A percentile compares a stretch with the other conserved stretches of the same genome.
Conservation (phyloP, 2,888 invertebrate species). For the Ypsolopha scabrella region DNA sequence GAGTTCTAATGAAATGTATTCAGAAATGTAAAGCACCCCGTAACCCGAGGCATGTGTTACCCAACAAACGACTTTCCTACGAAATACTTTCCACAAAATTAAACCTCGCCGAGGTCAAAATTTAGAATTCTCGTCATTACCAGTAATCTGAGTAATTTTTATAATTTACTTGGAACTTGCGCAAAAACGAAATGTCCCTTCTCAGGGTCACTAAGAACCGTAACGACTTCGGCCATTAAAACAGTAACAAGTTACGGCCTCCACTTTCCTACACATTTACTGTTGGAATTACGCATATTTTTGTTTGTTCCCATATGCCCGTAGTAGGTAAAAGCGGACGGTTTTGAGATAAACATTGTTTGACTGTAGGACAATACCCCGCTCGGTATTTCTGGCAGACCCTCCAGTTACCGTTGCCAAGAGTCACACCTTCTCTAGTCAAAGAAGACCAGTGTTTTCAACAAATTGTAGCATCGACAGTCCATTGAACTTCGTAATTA, state of each 20-base stretch:
- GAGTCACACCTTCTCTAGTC: constrained; percentile 8
- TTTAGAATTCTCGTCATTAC: too few species aligned
- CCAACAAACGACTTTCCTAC: too few species aligned
- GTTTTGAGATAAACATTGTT: background rate
- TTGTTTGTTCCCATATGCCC: background rate
- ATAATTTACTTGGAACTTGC: background rate
- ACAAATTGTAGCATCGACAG: constrained; percentile 14
- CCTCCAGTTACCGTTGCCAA: background rate
- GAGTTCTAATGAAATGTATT: too few species aligned
- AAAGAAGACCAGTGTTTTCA: constrained; percentile 5
- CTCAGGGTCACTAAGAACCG: background rate
- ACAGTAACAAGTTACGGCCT: background rate
- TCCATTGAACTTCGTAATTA: constrained; percentile 28
- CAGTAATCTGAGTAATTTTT: background rate
- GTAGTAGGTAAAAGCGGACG: background rate
- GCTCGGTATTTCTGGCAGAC: background rate
- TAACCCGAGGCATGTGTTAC: too few species aligned
- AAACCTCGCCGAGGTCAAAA: too few species aligned
- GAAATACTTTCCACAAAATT: too few species aligned
- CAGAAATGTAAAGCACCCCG: too few species aligned
- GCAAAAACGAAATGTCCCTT: background rate
- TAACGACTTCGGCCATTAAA: background rate
- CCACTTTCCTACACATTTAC: background rate
- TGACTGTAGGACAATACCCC: background rate
- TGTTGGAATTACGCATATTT: background rate